Evolutionary conservation across 1,140 invertebrate species (phyloP).

Genomic region (Melipona quadrifasciata): DNA sequence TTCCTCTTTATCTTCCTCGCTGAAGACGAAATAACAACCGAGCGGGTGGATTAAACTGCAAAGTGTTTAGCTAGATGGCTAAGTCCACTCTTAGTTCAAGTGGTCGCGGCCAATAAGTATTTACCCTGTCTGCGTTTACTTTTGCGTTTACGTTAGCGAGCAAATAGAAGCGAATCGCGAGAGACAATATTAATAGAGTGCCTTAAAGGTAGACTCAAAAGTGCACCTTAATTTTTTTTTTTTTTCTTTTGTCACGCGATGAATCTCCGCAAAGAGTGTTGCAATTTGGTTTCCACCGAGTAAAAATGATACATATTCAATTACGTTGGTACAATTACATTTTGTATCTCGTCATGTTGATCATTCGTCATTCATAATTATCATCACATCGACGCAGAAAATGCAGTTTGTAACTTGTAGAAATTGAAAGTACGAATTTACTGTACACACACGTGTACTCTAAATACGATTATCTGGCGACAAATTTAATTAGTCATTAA

Average conservation of each 20-base stretch:
- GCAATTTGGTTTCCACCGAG: no score
- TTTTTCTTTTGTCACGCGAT: not conserved
- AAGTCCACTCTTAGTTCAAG: not conserved
- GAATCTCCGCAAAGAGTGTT: no score
- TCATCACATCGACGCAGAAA: no score
- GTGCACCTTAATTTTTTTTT: not conserved
- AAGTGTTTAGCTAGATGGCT: not conserved
- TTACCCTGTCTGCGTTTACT: conserved; percentile 24
- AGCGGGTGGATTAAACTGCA: not conserved
- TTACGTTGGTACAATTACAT: no score
- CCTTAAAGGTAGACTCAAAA: not conserved
- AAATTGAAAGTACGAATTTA: no score
- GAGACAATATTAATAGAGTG: not conserved
- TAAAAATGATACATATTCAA: no score
- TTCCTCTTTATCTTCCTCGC: not conserved
- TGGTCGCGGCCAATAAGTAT: not conserved
- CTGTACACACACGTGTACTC: no score
- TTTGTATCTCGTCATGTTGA: no score
- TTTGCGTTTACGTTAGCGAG: not conserved
- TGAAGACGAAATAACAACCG: not conserved
- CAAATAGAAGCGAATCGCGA: not conserved
- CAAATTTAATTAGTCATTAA: no score
- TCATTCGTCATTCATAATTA: no score
- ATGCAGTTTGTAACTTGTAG: no score
- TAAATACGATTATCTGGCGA: no score